Evolutionary conservation across 2,888 invertebrate species (phyloP), one percentile per base, ranked within the genome.

Genomic region (Lasioglossum marginatum): DNA sequence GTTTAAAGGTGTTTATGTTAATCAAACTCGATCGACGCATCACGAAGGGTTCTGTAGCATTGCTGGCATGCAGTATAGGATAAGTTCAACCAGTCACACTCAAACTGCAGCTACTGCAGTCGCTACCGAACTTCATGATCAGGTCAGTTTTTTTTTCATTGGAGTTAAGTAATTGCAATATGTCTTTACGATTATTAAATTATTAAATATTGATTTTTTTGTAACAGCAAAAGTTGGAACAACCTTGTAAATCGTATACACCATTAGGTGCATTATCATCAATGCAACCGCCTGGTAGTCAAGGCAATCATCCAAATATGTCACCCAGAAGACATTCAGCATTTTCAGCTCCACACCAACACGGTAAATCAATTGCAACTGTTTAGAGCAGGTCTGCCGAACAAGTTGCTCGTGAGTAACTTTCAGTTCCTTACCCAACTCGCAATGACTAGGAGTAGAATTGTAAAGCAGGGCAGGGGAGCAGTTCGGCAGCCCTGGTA

Each of bases 41-140:
- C 98, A 97, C 94, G 97, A 97, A 95, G 98, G 98, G 48, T 98
- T 97, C 94, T 98, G 98, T 95, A 98, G 98, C 90, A 98, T 97
- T 90, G 97, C 97, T 48, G 97, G 97, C 73, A 97, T 98, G 97
- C 98, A 98, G 95, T 98, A 98, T 95, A 97, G 98, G 89, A 98
- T 98, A 91, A 98, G 98, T 89, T 98, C 98, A 75, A 98, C 98
- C 77, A 98, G 98, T 94, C 97, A 97, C 94, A 97, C 97, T 82
- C 97, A 97, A 95, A 98, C 98, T 19, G 98, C 98, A 90, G 97
- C 98, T 77, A 97, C 98, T 75, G 97, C 98, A 43, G 97, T 98
- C 88, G 96, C 97, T 94, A 97, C 97, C 86, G 95, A 95, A 66
- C 93, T 95, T 79, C 94, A 94, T 82, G 95, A 95, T 72, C 95